A percentile compares a stretch with the other conserved stretches of the same genome.
phyloP scores from a whole-genome alignment of 2,113 vertebrate genomes.

The Aspidoscelis tigris region DNA sequence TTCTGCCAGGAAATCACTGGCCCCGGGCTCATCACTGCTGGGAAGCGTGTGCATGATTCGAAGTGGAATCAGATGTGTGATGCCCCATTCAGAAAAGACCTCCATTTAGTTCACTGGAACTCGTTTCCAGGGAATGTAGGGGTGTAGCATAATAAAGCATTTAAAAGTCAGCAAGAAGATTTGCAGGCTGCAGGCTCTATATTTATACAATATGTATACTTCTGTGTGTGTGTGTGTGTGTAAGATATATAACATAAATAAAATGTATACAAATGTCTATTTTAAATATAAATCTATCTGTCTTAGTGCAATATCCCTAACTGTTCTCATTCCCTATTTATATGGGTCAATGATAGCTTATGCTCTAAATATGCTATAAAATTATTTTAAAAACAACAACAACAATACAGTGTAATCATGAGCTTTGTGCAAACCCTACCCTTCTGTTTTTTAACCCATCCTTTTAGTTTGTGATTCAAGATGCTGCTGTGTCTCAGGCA shows the following conservation, averaged over 20 bases:
- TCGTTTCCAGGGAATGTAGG: not conserved
- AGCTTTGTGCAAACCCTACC: too few relatives aligned
- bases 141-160: not conserved
- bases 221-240: too few relatives aligned
- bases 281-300: not conserved
- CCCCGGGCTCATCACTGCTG: not conserved
- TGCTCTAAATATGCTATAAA: too few relatives aligned
- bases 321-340: too few relatives aligned
- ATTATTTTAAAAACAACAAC: too few relatives aligned
- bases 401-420: too few relatives aligned
- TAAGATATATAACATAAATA: not conserved
- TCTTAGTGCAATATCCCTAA: not conserved
- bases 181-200: not conserved
- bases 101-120: not conserved
- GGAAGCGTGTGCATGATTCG: not conserved
- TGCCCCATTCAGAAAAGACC: not conserved
- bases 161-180: not conserved
- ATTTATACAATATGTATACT: not conserved
- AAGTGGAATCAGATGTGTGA: not conserved
- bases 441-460: too few relatives aligned
- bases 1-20: conserved; percentile 1
- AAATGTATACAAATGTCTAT: not conserved
- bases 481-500: too few relatives aligned
- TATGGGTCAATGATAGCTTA: too few relatives aligned
- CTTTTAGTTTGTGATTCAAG: too few relatives aligned